Evolutionary conservation across 2,888 invertebrate species (phyloP).

Genomic region (Macrophya alboannulata): DNA sequence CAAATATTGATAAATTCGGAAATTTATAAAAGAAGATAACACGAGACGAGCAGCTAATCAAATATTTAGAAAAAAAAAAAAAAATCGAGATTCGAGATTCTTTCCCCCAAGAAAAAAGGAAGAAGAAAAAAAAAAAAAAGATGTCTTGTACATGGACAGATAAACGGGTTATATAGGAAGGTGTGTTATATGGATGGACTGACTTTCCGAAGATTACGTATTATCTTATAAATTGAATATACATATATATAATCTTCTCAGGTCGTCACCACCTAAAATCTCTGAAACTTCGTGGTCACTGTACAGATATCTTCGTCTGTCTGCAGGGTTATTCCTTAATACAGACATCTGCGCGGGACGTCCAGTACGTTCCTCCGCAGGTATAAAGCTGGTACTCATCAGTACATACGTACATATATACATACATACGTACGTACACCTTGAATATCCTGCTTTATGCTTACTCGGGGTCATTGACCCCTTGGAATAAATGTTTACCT

Average conservation of each 20-base stretch:
- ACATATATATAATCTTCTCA: neutral
- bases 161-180: neutral
- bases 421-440: neutral
- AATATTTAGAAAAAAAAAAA: neutral
- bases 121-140: neutral
- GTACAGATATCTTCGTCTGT: too few relatives aligned
- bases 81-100: too few relatives aligned
- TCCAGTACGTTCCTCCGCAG: neutral
- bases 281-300: neutral
- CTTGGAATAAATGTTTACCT: conserved; percentile 39
- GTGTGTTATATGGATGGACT: neutral
- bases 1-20: neutral
- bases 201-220: conserved; percentile 2
- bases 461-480: conserved; percentile 10
- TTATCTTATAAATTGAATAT: neutral
- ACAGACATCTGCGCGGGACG: neutral
- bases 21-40: neutral
- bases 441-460: neutral
- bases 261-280: neutral
- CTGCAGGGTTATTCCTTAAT: neutral
- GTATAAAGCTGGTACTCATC: neutral
- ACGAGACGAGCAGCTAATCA: neutral
- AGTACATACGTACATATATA: neutral
- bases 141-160: neutral
- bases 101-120: neutral